Percentiles rank a stretch among this genome's conserved stretches.
Conservation (phyloP, 2,888 invertebrate species). For the Papilio demoleus region DNA sequence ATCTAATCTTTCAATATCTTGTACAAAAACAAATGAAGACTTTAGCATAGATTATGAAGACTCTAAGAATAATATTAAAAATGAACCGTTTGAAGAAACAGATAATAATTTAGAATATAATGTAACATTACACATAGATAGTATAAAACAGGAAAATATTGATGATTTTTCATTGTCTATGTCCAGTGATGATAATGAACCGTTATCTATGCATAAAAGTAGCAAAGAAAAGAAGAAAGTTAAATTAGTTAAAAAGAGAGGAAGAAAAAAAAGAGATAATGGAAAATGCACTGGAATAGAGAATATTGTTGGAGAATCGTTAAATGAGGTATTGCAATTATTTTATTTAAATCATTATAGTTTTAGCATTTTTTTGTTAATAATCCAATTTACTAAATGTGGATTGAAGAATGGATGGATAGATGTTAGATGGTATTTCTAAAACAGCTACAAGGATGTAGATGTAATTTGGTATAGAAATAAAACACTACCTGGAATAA, state of each 20-base stretch:
- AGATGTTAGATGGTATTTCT: no score
- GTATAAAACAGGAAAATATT: slow-evolving; percentile 60
- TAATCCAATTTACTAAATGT: no score
- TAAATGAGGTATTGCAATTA: slow-evolving; percentile 26
- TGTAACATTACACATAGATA: slow-evolving; percentile 45
- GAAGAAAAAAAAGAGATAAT: slow-evolving; percentile 47
- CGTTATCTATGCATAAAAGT: slow-evolving; percentile 61
- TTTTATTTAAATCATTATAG: background rate
- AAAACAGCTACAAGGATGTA: no score
- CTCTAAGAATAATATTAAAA: slow-evolving; percentile 48
- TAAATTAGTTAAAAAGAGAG: slow-evolving; percentile 51
- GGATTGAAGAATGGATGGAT: no score
- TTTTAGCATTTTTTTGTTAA: no score
- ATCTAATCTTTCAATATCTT: slow-evolving; percentile 49
- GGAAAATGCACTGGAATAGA: slow-evolving; percentile 41
- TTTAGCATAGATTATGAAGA: slow-evolving; percentile 39
- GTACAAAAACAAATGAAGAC: slow-evolving; percentile 41
- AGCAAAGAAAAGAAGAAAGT: slow-evolving; percentile 55
- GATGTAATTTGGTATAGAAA: no score
- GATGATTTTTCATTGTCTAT: slow-evolving; percentile 46
- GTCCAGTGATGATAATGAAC: slow-evolving; percentile 68
- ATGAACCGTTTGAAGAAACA: slow-evolving; percentile 49
- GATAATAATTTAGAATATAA: slow-evolving; percentile 38
- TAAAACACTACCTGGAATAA: no score
- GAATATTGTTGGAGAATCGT: slow-evolving; percentile 11